phyloP scores from a whole-genome alignment of 2,888 invertebrate species.

The Gortyna flavago region DNA sequence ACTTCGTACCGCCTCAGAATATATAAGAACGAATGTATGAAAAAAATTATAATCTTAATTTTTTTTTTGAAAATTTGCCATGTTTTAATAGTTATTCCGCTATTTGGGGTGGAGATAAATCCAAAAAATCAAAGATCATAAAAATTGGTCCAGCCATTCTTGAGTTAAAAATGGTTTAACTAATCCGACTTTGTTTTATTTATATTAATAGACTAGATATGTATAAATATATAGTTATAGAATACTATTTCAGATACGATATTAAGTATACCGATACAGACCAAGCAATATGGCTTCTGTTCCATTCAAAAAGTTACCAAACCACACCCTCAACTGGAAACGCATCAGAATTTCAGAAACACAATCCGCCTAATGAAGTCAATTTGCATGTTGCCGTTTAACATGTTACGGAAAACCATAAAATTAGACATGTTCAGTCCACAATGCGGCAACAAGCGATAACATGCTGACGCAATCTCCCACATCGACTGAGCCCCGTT shows the following conservation, averaged over 20 bases:
- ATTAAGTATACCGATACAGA: neutral
- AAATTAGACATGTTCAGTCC: slow-evolving; percentile 60
- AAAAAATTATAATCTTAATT: neutral
- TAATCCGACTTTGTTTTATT: too few species aligned
- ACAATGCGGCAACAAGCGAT: slow-evolving; percentile 71
- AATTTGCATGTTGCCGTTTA: slow-evolving; percentile 53
- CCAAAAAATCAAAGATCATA: too few species aligned
- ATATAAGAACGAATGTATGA: neutral
- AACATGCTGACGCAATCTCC: slow-evolving; percentile 73
- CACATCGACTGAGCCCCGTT: slow-evolving; percentile 65
- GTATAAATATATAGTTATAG: too few species aligned
- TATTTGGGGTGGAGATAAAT: too few species aligned
- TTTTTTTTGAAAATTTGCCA: too few species aligned
- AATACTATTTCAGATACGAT: neutral
- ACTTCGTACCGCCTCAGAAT: too few species aligned
- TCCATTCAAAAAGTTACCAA: neutral
- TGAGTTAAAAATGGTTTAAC: too few species aligned
- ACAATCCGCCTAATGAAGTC: slow-evolving; percentile 44
- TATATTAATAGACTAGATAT: too few species aligned
- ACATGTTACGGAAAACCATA: slow-evolving; percentile 56
- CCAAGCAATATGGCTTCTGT: neutral
- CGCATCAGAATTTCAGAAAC: slow-evolving; percentile 21
- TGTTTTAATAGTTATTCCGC: too few species aligned
- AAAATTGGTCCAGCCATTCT: too few species aligned
- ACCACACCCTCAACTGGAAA: slow-evolving; percentile 7